Conservation (phyloP, 2,113 vertebrate species). For the Phalacrocorax pelagicus region DNA sequence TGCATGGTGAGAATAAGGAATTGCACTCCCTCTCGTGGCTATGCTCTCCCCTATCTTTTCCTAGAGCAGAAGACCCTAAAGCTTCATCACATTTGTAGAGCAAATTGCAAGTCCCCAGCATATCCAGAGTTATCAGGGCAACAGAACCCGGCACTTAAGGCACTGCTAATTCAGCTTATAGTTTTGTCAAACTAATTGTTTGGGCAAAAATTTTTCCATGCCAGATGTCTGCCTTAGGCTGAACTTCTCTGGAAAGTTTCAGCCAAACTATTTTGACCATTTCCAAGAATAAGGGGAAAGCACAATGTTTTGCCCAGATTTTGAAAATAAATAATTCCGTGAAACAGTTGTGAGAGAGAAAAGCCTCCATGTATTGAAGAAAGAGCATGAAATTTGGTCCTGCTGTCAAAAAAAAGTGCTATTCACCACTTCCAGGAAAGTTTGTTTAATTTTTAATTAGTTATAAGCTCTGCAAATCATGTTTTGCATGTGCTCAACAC, state of each 20-base stretch:
- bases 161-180: not conserved
- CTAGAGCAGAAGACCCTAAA: not conserved
- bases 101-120: not conserved
- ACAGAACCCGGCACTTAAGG: not conserved
- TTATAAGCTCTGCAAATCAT: not conserved
- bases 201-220: not conserved
- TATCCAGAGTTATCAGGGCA: not conserved
- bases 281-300: constrained; percentile 50
- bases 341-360: not conserved
- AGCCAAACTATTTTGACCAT: constrained; percentile 3
- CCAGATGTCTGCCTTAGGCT: constrained; percentile 54
- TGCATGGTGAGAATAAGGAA: not conserved
- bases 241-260: constrained; percentile 20
- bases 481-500: not conserved
- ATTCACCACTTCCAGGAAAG: constrained; percentile 41
- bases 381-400: not conserved
- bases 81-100: not conserved
- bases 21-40: not conserved
- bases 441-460: constrained; percentile 14
- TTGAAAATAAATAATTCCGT: constrained; percentile 31
- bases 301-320: not conserved
- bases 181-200: not conserved
- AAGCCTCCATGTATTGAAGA: not conserved
- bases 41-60: not conserved
- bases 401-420: not conserved